Evolutionary conservation across 2,113 vertebrate genomes (phyloP), one percentile per base, ranked within the genome.

Genomic region (Bos taurus): DNA sequence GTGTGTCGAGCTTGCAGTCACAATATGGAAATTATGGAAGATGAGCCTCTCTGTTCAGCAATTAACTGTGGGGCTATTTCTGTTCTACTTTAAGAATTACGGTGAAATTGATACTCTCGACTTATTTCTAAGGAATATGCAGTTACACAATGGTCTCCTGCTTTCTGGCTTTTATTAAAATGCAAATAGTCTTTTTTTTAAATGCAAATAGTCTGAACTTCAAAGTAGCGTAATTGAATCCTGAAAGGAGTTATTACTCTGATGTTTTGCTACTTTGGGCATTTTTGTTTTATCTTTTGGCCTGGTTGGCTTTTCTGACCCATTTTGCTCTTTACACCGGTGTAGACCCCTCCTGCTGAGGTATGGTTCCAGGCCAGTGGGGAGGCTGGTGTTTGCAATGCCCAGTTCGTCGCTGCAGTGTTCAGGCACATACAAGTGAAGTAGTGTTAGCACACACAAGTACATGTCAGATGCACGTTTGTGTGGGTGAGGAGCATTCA

Each of bases 141-240:
- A 93, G 92, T 95, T 59, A 67, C 95, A 90, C 67, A 74, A 46
- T 62, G 4, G 0, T 52, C 96, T 90, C 46, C 40, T 89, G 59
- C 57, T 97, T 82, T 97, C 88, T 93, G 80, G 93, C 80, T 88
- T 84, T 48, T 97, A 78, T 95, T 93, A 95, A 97, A 94, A 92
- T 97, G 93, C 78, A 82, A 71, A 57, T 95, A 10, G 2, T 88
- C 84, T 91, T 90, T 64, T 67, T 60, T 71, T 67, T 67, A 11
- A 94, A 94, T 97, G 95, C 74, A 80, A 71, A 50, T 95, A 14
- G 2, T 88, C 67, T 92, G 88, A 81, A 97, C 98, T 98, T 95
- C 71, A 87, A 88, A 97, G 88, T 90, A 86, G 71, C 62, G 54
- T 93, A 91, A 85, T 96, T 81, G 59, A 95, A 87, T 98, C 67